These are phyloP conservation scores for Cinara cedri DNA, from an alignment of 2,888 invertebrate species.

Conservation along the genomic window DNA sequence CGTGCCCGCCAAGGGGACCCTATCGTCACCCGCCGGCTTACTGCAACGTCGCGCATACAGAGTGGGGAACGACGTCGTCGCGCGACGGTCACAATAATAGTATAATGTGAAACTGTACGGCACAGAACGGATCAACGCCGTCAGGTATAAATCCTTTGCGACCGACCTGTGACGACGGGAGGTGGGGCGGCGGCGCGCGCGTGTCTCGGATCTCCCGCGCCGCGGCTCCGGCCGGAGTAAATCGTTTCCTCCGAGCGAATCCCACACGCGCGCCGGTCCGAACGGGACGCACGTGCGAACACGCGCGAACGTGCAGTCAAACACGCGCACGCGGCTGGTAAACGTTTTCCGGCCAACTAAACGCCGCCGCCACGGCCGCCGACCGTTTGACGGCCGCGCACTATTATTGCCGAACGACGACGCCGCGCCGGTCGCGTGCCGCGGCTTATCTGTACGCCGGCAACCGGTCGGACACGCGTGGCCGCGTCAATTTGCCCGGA, in stretches of 20 bases:
- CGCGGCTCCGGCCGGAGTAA: slow-evolving; percentile 23
- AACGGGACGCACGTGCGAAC: neutral
- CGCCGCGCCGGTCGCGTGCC: slow-evolving; percentile 43
- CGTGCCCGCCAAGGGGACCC: too few species aligned
- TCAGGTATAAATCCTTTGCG: slow-evolving; percentile 21
- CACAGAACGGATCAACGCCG: neutral
- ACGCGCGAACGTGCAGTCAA: neutral
- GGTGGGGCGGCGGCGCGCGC: neutral
- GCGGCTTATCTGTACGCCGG: slow-evolving; percentile 32
- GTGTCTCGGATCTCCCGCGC: too few species aligned
- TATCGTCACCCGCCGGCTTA: too few species aligned
- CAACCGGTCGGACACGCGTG: slow-evolving; percentile 27
- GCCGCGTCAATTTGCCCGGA: slow-evolving; percentile 49
- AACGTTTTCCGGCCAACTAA: slow-evolving; percentile 57
- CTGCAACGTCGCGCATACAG: too few species aligned
- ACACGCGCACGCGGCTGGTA: slow-evolving; percentile 13
- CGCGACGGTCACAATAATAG: too few species aligned
- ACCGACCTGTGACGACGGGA: neutral
- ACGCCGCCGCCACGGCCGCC: too few species aligned
- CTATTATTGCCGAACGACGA: slow-evolving; percentile 33
- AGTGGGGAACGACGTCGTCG: too few species aligned
- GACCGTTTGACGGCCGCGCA: neutral
- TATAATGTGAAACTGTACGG: neutral
- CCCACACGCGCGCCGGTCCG: slow-evolving; percentile 30
- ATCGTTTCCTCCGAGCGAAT: slow-evolving; percentile 52